phyloP scores from a whole-genome alignment of 2,113 vertebrate species.

The Pelecanoides urinatrix region DNA sequence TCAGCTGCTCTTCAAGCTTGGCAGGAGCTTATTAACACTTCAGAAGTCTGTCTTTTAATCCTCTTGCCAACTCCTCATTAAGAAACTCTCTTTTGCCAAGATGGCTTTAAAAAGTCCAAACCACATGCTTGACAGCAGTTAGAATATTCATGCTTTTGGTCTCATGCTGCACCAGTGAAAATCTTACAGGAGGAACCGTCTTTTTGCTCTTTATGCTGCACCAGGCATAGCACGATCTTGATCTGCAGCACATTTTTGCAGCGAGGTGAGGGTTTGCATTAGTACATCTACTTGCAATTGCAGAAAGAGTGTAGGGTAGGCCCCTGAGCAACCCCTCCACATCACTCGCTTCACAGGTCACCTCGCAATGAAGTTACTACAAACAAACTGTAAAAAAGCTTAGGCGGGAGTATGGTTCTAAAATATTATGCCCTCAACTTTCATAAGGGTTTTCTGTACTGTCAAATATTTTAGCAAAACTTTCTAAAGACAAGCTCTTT shows the following conservation, averaged over 20 bases:
- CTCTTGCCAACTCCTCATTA: conserved; percentile 29
- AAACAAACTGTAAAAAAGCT: background rate
- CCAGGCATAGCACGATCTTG: background rate
- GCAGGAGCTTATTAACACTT: conserved; percentile 33
- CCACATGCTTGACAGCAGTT: background rate
- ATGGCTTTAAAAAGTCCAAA: background rate
- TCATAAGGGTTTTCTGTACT: background rate
- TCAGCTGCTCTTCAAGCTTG: conserved; percentile 1
- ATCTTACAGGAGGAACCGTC: background rate
- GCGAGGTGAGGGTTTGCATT: background rate
- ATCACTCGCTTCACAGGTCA: background rate
- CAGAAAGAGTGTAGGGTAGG: background rate
- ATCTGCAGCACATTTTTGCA: background rate
- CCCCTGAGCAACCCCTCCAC: background rate
- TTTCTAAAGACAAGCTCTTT: background rate
- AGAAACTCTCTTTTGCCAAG: conserved; percentile 14
- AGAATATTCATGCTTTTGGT: background rate
- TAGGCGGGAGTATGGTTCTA: background rate
- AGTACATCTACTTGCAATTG: background rate
- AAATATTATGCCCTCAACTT: background rate
- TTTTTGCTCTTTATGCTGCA: background rate
- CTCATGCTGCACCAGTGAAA: background rate
- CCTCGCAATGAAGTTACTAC: background rate
- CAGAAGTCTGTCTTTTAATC: conserved; percentile 32
- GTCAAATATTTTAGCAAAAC: background rate